Percentiles rank a stretch among this genome's conserved stretches.
phyloP scores from a whole-genome alignment of 2,888 invertebrate genomes.

The Metallyticus violacea region DNA sequence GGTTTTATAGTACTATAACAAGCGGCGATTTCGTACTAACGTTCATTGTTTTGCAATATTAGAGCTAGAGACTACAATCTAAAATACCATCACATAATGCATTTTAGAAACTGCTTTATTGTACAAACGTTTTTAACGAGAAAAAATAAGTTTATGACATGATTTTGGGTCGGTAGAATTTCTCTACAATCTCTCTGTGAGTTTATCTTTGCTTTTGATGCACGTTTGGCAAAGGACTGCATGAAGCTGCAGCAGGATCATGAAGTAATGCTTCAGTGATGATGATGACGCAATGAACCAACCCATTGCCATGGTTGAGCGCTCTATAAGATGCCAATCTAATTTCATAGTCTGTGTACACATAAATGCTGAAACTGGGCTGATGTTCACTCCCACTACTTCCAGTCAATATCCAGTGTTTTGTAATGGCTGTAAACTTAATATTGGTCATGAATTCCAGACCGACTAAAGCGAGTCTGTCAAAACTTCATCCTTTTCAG shows the following conservation, averaged over 20 bases:
- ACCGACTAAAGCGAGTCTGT: too few species aligned
- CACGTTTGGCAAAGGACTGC: neutral
- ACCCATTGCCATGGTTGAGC: neutral
- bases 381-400: too few species aligned
- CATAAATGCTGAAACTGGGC: neutral
- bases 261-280: neutral
- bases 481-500: too few species aligned
- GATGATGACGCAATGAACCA: neutral
- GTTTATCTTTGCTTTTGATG: neutral
- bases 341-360: neutral
- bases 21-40: too few species aligned
- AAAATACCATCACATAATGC: neutral
- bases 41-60: too few species aligned
- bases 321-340: neutral
- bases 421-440: neutral
- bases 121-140: neutral
- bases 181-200: neutral
- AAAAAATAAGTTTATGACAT: neutral
- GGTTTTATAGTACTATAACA: too few species aligned
- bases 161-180: neutral
- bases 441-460: too few species aligned
- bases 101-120: neutral
- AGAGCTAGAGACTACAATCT: neutral
- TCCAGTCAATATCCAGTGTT: too few species aligned
- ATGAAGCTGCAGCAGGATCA: neutral